phyloP scores from a whole-genome alignment of 2,888 invertebrate species.

The Microchrysa polita region DNA sequence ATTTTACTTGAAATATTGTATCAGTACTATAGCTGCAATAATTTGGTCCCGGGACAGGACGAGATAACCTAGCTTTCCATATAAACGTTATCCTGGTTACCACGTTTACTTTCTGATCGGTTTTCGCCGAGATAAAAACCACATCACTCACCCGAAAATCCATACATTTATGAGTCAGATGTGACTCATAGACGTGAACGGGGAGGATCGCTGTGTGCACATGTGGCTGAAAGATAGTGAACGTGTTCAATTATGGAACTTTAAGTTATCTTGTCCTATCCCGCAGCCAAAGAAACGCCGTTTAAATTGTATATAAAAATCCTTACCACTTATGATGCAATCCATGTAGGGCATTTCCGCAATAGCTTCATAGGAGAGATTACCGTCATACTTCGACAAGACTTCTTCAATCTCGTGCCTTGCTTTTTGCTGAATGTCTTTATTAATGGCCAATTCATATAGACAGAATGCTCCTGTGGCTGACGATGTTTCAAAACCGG shows the following conservation, averaged over 20 bases:
- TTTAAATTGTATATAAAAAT: neutral
- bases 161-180: too few relatives aligned
- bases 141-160: too few relatives aligned
- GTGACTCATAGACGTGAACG: too few relatives aligned
- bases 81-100: too few relatives aligned
- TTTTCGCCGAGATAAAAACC: too few relatives aligned
- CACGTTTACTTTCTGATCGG: too few relatives aligned
- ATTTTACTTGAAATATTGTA: neutral
- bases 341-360: constrained; percentile 66
- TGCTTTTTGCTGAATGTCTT: constrained; percentile 63
- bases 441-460: constrained; percentile 66
- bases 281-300: too few relatives aligned
- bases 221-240: too few relatives aligned
- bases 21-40: neutral
- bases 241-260: too few relatives aligned
- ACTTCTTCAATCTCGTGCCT: constrained; percentile 63
- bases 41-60: too few relatives aligned
- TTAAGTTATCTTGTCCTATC: too few relatives aligned
- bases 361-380: constrained; percentile 65
- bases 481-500: constrained; percentile 68
- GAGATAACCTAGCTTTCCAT: neutral
- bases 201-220: too few relatives aligned
- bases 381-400: constrained; percentile 59
- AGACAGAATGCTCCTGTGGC: constrained; percentile 65
- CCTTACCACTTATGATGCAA: constrained; percentile 64